Conservation (phyloP, 2,797 vertebrate genomes). For the Sternarchorhynchus goeldii region DNA sequence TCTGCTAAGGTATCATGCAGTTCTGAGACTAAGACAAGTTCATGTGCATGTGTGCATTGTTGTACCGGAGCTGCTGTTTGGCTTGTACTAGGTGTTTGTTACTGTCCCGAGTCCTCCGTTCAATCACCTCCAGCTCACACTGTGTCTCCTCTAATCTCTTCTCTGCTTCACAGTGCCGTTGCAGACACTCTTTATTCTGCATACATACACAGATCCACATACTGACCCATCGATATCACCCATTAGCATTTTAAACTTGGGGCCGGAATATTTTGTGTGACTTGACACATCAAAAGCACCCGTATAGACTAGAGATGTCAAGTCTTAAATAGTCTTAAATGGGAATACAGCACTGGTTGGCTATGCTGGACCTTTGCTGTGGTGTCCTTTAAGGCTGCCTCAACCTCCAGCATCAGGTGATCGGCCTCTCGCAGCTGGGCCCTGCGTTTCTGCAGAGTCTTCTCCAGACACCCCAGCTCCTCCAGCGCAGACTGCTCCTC, state of each 20-base stretch:
- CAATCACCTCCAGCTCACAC: conserved; percentile 77
- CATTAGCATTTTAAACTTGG: too few species aligned
- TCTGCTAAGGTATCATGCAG: background rate
- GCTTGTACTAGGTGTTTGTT: conserved; percentile 74
- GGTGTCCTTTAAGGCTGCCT: conserved; percentile 73
- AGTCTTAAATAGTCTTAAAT: too few species aligned
- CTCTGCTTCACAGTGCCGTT: conserved; percentile 71
- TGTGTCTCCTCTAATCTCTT: conserved; percentile 67
- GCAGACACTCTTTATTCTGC: conserved; percentile 74
- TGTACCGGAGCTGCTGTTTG: conserved; percentile 78
- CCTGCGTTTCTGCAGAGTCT: conserved; percentile 82
- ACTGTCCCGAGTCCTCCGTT: conserved; percentile 73
- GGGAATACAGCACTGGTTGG: background rate
- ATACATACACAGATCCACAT: conserved; percentile 30
- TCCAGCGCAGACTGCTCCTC: conserved; percentile 70
- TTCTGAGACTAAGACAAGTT: background rate
- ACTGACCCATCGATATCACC: background rate
- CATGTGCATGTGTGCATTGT: background rate
- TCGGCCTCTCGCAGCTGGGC: conserved; percentile 86
- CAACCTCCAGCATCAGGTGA: conserved; percentile 81
- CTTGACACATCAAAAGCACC: background rate
- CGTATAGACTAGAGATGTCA: background rate
- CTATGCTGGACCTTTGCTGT: conserved; percentile 72
- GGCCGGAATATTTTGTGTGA: too few species aligned
- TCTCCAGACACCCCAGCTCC: conserved; percentile 85